Evolutionary conservation across 2,113 vertebrate species (phyloP).

Genomic region (Odocoileus hemionus): DNA sequence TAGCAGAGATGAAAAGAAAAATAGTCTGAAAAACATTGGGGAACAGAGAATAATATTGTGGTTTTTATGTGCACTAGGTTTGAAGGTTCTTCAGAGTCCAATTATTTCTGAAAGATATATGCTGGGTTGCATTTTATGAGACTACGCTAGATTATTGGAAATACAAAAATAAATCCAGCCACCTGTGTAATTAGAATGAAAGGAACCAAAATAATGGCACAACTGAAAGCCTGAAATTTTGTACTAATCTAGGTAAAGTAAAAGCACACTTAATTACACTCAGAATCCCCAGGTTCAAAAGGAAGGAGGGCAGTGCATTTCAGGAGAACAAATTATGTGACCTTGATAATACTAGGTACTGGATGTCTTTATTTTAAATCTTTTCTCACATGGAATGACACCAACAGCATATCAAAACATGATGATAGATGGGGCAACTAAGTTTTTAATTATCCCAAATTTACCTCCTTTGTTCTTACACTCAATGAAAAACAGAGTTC

Average conservation of each 20-base stretch:
- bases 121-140: not conserved
- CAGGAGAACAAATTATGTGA: not conserved
- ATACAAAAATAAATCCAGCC: not conserved
- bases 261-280: not conserved
- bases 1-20: slow-evolving; percentile 12
- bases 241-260: not conserved
- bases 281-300: not conserved
- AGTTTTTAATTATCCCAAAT: slow-evolving; percentile 26
- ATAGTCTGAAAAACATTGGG: not conserved
- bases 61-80: not conserved
- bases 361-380: not conserved
- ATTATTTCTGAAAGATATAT: slow-evolving; percentile 51
- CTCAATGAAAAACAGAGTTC: slow-evolving; percentile 9
- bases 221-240: not conserved
- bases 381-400: slow-evolving; percentile 6
- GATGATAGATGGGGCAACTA: not conserved
- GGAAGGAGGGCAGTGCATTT: not conserved
- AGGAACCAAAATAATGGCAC: not conserved
- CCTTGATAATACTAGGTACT: not conserved
- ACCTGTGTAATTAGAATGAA: slow-evolving; percentile 27
- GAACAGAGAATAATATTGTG: not conserved
- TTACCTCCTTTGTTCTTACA: slow-evolving; percentile 19
- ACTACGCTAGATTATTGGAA: not conserved
- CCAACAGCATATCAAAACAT: slow-evolving; percentile 32
- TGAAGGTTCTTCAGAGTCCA: slow-evolving; percentile 21